Evolutionary conservation across 2,888 invertebrate genomes (phyloP).

Genomic region (Plemyria rubiginata): DNA sequence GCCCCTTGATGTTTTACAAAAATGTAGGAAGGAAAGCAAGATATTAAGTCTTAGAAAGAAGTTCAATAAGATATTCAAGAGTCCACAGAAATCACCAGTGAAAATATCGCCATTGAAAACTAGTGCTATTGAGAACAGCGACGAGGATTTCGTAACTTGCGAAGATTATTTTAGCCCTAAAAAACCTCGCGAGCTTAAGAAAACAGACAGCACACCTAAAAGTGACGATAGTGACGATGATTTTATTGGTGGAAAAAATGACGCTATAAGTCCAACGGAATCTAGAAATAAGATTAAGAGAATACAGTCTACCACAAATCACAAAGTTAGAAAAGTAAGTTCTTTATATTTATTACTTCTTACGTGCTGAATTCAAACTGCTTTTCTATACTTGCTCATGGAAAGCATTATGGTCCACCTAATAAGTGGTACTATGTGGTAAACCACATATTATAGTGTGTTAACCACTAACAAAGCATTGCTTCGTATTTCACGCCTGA

Average conservation of each 20-base stretch:
- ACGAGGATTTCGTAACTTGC: conserved; percentile 29
- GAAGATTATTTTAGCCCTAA: conserved; percentile 31
- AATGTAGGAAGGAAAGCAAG: conserved; percentile 60
- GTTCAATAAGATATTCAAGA: conserved; percentile 48
- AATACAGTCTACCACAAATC: conserved; percentile 51
- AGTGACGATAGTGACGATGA: conserved; percentile 74
- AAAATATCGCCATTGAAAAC: conserved; percentile 31
- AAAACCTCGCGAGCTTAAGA: conserved; percentile 27
- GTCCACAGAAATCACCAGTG: conserved; percentile 36
- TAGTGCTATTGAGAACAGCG: conserved; percentile 23
- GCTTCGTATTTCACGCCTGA: no score
- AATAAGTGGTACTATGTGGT: no score
- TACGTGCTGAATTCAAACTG: no score
- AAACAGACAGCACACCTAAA: conserved; percentile 24
- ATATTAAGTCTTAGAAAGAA: conserved; percentile 49
- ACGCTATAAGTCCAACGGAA: conserved; percentile 42
- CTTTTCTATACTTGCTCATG: no score
- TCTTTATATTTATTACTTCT: no score
- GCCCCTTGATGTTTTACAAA: conserved; percentile 59
- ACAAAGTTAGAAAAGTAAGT: conserved; percentile 68
- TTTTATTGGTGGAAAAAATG: conserved; percentile 59
- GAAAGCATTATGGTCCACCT: no score
- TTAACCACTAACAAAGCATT: no score
- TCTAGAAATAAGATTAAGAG: conserved; percentile 37
- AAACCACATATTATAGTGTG: no score